Conservation (phyloP, 2,113 vertebrate species). For the Agapornis roseicollis region DNA sequence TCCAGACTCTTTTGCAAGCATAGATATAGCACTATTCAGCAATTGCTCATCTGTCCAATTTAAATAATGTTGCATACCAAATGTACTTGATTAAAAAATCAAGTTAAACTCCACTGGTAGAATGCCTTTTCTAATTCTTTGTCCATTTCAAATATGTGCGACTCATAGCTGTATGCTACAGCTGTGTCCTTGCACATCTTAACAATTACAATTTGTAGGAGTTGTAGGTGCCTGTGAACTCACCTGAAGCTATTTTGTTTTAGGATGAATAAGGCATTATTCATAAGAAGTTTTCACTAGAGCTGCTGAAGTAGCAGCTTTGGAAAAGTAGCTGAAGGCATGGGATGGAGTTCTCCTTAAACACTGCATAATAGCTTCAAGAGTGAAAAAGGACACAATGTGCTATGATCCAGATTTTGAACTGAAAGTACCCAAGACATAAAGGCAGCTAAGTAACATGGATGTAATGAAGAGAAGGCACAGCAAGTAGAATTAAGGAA, state of each 20-base stretch:
- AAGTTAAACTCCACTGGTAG: not conserved
- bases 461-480: not conserved
- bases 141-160: not conserved
- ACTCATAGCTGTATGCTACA: not conserved
- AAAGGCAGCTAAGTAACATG: not conserved
- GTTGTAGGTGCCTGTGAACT: not conserved
- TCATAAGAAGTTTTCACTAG: not conserved
- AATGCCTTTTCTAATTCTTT: not conserved
- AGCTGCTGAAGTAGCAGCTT: not conserved
- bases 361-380: not conserved
- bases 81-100: not conserved
- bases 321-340: not conserved
- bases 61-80: not conserved
- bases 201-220: not conserved
- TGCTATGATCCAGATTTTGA: not conserved
- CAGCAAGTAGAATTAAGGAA: not conserved
- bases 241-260: not conserved
- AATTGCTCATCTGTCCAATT: not conserved
- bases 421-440: not conserved
- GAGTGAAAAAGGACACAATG: not conserved
- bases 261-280: not conserved
- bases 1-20: not conserved
- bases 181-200: not conserved
- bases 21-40: fast-evolving
- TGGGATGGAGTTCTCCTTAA: not conserved